A percentile compares a stretch with the other conserved stretches of the same genome.
phyloP scores from a whole-genome alignment of 2,888 invertebrate species.

The Acronicta aceris region DNA sequence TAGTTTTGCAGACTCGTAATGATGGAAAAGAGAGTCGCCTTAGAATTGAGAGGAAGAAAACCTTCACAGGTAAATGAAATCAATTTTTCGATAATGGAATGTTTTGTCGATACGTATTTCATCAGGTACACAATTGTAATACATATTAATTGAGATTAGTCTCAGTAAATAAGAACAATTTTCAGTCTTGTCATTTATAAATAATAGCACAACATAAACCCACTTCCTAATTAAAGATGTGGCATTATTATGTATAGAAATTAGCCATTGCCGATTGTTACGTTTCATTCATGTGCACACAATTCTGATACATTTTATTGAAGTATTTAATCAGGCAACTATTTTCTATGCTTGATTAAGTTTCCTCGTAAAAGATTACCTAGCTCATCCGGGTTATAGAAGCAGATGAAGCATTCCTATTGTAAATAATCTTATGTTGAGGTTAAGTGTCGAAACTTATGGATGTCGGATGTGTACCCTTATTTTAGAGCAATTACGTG shows the following conservation, averaged over 20 bases:
- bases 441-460: constrained; percentile 85
- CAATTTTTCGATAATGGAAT: constrained; percentile 82
- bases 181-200: constrained; percentile 31
- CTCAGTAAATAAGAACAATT: constrained; percentile 50
- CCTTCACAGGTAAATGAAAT: constrained; percentile 94
- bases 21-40: constrained; percentile 98
- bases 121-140: constrained; percentile 73
- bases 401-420: constrained; percentile 59
- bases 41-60: constrained; percentile 97
- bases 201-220: constrained; percentile 54
- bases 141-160: constrained; percentile 64
- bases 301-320: constrained; percentile 61
- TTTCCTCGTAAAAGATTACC: constrained; percentile 23
- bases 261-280: constrained; percentile 87
- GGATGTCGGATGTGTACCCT: constrained; percentile 66
- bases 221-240: constrained; percentile 75
- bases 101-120: constrained; percentile 89
- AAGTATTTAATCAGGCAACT: constrained; percentile 46
- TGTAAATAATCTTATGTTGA: constrained; percentile 79
- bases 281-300: constrained; percentile 86
- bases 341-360: constrained; percentile 29
- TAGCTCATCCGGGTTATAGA: constrained; percentile 37
- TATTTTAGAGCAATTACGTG: constrained; percentile 43
- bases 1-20: constrained; percentile 67
- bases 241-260: constrained; percentile 84